phyloP scores from a whole-genome alignment of 2,797 vertebrate species.

The Apogon talboti region DNA sequence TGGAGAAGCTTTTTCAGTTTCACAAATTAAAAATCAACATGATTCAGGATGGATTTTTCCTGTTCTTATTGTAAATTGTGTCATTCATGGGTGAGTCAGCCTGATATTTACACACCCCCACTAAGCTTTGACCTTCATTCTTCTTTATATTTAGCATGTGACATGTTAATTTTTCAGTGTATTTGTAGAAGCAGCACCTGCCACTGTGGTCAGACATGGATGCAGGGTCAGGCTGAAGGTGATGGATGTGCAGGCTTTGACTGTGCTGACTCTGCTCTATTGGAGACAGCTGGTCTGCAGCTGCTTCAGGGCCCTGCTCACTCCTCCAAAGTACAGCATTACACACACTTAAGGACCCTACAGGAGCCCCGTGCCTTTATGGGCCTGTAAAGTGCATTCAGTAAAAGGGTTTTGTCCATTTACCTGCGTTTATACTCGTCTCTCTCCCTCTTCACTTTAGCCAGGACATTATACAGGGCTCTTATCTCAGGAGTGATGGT shows the following conservation, averaged over 20 bases:
- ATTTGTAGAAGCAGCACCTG: conserved; percentile 72
- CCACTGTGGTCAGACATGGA: conserved; percentile 45
- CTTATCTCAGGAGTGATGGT: conserved; percentile 97
- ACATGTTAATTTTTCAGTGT: conserved; percentile 29
- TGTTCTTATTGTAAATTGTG: conserved; percentile 10
- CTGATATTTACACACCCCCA: neutral
- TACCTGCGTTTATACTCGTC: conserved; percentile 98
- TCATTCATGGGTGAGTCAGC: conserved; percentile 10
- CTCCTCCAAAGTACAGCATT: conserved; percentile 30
- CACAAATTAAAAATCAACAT: neutral
- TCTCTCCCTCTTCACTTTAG: conserved; percentile 95
- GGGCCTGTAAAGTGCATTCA: conserved; percentile 1
- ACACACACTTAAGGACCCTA: conserved; percentile 21
- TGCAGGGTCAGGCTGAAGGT: conserved; percentile 44
- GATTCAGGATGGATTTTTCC: neutral
- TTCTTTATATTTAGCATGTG: conserved; percentile 64
- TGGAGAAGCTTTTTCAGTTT: neutral
- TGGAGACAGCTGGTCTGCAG: conserved; percentile 67
- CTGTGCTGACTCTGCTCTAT: conserved; percentile 65
- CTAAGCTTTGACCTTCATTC: conserved; percentile 55
- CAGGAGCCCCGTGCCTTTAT: neutral
- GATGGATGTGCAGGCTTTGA: conserved; percentile 50
- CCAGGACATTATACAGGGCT: conserved; percentile 96
- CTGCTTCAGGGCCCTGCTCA: conserved; percentile 43
- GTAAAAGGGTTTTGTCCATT: conserved; percentile 56